These are phyloP conservation scores for Paracentrotus lividus DNA, from an alignment of 53 echinoderm and acorn worm genomes.

Conservation along the genomic window DNA sequence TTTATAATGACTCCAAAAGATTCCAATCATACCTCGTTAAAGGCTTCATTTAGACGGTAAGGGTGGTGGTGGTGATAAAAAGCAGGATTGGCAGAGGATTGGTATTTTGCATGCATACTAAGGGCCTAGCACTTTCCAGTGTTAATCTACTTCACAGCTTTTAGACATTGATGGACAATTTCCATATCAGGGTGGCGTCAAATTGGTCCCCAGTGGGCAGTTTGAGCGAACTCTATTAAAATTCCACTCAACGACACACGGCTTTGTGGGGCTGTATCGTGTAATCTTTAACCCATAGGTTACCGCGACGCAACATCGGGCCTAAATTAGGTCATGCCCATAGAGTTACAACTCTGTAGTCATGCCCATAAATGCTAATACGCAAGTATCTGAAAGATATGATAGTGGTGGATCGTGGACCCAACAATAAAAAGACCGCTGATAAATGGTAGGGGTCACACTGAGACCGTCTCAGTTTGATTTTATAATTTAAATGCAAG, in stretches of 20 bases:
- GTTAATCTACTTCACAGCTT: slow-evolving; percentile 50
- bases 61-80: background rate
- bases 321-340: background rate
- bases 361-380: too few species aligned
- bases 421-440: too few species aligned
- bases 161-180: slow-evolving; percentile 37
- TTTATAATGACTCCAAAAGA: background rate
- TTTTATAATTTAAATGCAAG: too few species aligned
- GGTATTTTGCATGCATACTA: background rate
- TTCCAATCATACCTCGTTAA: background rate
- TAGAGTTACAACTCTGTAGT: too few species aligned
- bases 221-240: slow-evolving; percentile 57
- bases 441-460: too few species aligned
- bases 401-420: background rate
- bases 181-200: background rate
- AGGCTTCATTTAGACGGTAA: background rate
- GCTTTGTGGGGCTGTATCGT: background rate
- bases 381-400: too few species aligned
- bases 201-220: slow-evolving; percentile 38
- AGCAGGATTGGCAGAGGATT: background rate
- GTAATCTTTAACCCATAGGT: background rate
- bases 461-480: too few species aligned
- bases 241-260: slow-evolving; percentile 31
- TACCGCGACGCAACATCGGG: background rate
- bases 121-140: background rate